Percentiles rank a stretch among this genome's conserved stretches.
phyloP scores from a whole-genome alignment of 1,140 invertebrate species.

The Pseudoatta argentina region DNA sequence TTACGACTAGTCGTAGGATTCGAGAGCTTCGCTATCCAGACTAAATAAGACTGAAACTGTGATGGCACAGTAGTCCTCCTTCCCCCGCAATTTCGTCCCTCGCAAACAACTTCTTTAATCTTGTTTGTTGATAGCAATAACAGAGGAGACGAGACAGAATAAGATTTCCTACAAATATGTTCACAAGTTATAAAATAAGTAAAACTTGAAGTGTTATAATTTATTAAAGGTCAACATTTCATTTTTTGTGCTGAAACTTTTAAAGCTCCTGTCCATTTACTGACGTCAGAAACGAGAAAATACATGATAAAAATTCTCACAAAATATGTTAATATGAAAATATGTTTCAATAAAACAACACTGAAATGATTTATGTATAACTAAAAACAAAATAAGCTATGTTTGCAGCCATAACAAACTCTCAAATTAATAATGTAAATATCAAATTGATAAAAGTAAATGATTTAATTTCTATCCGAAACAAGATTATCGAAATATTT shows the following conservation, averaged over 20 bases:
- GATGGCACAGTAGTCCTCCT: background rate
- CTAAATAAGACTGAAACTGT: slow-evolving; percentile 15
- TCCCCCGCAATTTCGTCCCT: background rate
- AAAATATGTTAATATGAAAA: too few species aligned
- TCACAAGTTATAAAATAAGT: background rate
- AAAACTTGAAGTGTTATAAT: background rate
- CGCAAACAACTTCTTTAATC: slow-evolving; percentile 19
- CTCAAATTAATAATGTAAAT: too few species aligned
- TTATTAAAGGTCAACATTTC: background rate
- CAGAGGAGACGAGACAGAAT: background rate
- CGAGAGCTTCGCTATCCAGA: slow-evolving; percentile 41
- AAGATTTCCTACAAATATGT: background rate
- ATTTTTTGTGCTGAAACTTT: background rate
- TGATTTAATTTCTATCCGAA: too few species aligned
- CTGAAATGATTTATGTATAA: too few species aligned
- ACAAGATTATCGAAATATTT: too few species aligned
- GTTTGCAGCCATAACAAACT: too few species aligned
- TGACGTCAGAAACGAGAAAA: too few species aligned
- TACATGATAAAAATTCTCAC: too few species aligned
- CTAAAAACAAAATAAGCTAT: too few species aligned
- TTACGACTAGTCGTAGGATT: slow-evolving; percentile 42
- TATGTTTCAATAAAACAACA: too few species aligned
- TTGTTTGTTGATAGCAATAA: slow-evolving; percentile 6
- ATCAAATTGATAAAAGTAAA: too few species aligned
- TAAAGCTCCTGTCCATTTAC: too few species aligned